Base-by-base conservation (phyloP, 1,140 invertebrate species). In the Brachionus calyciflorus region DNA sequence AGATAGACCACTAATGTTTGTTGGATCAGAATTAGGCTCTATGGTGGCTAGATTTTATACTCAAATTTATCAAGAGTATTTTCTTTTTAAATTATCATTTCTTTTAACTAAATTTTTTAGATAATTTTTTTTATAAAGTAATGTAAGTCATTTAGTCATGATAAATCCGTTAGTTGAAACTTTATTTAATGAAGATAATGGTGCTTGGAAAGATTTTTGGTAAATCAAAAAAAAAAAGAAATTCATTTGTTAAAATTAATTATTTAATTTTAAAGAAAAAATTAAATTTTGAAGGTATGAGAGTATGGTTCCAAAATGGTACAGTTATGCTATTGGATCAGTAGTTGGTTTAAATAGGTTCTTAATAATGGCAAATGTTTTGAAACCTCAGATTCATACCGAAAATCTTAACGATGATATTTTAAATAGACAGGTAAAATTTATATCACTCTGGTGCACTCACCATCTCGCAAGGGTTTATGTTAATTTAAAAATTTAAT, bases 21-120 rank as follows among this genome's bases (percentile, higher is more conserved):
- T 86, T 37, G 85, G 84, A 44, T 79, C 84, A 17, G 85, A 85
- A 78, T 77, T 84, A 4, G 84, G 85, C 2, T 81, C 81, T 14
- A 75, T 85, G 2, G 79, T 85, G n/a, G 78, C 82, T 4, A 80
- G 84, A 79, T 85, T 84, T 73, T 86, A 84, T 78, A 77, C 82
- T 9, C 80, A 83, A 30, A 80, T 84, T 48, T 85, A 83, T 81
- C 83, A 85, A 80, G 80, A 78, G 84, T 84, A 80, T 73, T 68
- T 57, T 48, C 19, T 76, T 69, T 37, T 37, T 9, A 5, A 3
- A 5, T 37, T 9, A 37, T n/a, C n/a, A n/a, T n/a, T n/a, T 65
- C 12, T 33, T 77, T 68, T 14, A 49, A 68, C 53, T 0, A n/a
- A 33, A 33, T 63, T 40, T 63, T 46, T 33, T 33, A 63, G 46